Evolutionary conservation across 2,888 invertebrate species (phyloP), one percentile per base, ranked within the genome.

Genomic region (Tiliacea citrago): DNA sequence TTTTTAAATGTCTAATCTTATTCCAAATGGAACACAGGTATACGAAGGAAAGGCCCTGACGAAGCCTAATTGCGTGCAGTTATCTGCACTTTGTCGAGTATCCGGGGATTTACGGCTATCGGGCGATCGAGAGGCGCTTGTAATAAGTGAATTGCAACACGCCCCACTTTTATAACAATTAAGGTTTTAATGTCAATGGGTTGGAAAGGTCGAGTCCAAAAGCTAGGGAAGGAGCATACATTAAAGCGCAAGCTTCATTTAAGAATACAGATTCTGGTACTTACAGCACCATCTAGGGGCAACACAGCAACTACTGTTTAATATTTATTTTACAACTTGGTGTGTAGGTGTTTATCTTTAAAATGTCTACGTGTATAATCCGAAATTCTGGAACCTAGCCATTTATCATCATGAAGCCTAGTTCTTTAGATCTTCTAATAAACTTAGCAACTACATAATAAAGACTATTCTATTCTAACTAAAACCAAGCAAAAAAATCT

Each of bases 101-200:
- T 35, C 35, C 51, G 62, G 57, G 72, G 73, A 35, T 51, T 63
- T 57, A 72, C 62, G 8, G 45, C 21, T 79, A 51, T 58, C 35
- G 24, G n/a, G 35, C 39, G 21, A 49, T 21, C 35, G 51, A 70
- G 24, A 51, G 42, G 35, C 42, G 21, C 60, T 75, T 60, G 42
- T 58, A 49, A 47, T 47, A 57, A 24, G n/a, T 39, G 39, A 6
- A 39, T 39, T 5, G 5, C 39, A 39, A 39, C 7, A 4, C 39
- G 39, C 39, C 5, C 39, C 5, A 39, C 39, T 39, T 39, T 6
- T 39, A 39, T 6, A 5, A 39, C 39, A 39, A 39, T 39, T 39
- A 39, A 0, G 39, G 39, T 39, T 55, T 24, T 39, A 18, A 35
- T 57, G 55, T 51, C 39, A 49, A 45, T 16, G 10, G 5, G 21